Conservation (phyloP, 2,888 invertebrate genomes). For the Ditula angustiorana region DNA sequence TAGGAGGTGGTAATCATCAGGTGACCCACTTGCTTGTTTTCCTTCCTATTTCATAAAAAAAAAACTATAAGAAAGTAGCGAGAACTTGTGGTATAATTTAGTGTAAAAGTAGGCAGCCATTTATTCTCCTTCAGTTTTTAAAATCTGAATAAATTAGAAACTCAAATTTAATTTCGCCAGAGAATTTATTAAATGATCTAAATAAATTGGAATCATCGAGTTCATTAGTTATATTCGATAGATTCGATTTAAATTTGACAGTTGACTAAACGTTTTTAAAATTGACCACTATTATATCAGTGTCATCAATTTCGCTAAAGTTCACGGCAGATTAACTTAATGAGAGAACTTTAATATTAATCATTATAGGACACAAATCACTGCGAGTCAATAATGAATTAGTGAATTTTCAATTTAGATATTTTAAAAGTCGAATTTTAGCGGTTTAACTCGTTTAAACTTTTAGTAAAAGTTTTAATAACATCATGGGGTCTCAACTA, state of each 20-base stretch:
- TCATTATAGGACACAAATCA: conserved; percentile 26
- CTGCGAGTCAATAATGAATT: conserved; percentile 15
- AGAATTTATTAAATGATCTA: conserved; percentile 2
- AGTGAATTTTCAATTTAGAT: conserved; percentile 22
- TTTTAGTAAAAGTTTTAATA: no score
- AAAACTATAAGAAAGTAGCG: neutral
- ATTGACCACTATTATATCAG: conserved; percentile 25
- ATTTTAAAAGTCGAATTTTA: conserved; percentile 7
- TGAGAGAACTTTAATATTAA: conserved; percentile 19
- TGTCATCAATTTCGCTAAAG: conserved; percentile 29
- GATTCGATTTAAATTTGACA: conserved; percentile 23
- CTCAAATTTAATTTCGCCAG: neutral
- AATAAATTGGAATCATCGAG: conserved; percentile 4
- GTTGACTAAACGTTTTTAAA: conserved; percentile 28
- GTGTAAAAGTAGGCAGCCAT: neutral
- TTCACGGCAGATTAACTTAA: conserved; percentile 31
- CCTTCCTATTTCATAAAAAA: neutral
- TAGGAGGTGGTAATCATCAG: no score
- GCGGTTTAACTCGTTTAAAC: neutral
- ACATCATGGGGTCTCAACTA: no score
- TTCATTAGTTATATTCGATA: conserved; percentile 26
- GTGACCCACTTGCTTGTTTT: no score
- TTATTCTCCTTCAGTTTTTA: neutral
- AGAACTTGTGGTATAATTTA: neutral
- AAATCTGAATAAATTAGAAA: neutral